Evolutionary conservation across 2,797 vertebrate species (phyloP).

Genomic region (Leuciscus waleckii): DNA sequence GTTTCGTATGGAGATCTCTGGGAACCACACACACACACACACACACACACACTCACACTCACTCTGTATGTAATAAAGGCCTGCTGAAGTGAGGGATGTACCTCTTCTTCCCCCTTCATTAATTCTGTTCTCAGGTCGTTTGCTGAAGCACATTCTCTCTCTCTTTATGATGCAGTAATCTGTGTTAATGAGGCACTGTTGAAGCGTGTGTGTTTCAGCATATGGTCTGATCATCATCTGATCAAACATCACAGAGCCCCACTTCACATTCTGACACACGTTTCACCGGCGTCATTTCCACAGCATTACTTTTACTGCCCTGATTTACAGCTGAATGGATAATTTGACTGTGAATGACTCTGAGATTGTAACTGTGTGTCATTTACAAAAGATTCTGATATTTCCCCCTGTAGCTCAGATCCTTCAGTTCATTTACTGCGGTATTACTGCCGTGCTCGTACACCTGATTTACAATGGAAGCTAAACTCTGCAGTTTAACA

Average conservation of each 20-base stretch:
- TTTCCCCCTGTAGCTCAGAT: background rate
- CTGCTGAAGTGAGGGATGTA: background rate
- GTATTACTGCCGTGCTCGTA: background rate
- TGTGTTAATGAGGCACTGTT: background rate
- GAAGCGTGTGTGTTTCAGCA: background rate
- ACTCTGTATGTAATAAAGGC: background rate
- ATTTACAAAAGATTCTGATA: background rate
- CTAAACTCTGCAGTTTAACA: too few species aligned
- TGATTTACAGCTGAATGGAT: background rate
- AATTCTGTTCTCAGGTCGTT: constrained; percentile 12
- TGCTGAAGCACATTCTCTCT: constrained; percentile 3
- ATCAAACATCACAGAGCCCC: background rate
- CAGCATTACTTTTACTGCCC: background rate
- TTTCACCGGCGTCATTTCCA: background rate
- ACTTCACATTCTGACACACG: background rate
- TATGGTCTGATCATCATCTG: constrained; percentile 13
- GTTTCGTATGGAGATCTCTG: constrained; percentile 34
- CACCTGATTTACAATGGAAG: background rate
- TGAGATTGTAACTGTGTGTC: constrained; percentile 9
- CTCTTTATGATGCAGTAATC: background rate
- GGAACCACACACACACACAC: constrained; percentile 32
- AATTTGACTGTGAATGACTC: background rate
- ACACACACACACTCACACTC: background rate
- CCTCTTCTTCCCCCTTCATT: constrained; percentile 10
- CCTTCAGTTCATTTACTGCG: background rate